Evolutionary conservation across 2,888 invertebrate species (phyloP), one percentile per base, ranked within the genome.

Genomic region (Caenorhabditis auriculariae): DNA sequence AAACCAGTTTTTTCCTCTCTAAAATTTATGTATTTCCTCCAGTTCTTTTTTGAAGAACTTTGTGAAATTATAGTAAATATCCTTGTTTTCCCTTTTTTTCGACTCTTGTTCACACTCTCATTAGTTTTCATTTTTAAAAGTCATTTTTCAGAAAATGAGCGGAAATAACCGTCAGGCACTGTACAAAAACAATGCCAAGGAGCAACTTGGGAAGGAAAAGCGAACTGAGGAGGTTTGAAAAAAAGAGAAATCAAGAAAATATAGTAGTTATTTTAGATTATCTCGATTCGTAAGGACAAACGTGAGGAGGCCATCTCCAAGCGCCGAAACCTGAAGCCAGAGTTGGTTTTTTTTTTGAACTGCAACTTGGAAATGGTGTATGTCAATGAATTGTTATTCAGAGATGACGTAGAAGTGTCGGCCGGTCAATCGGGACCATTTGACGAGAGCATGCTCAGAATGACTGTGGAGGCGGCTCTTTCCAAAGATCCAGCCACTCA

Each of bases 131-230:
- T 28, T 19, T 19, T 28, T 3, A 45, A 52, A 55, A 44, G 52
- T 55, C 55, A 54, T n/a, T n/a, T n/a, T n/a, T n/a, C n/a, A n/a
- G n/a, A 54, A n/a, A 42, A 61, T 61, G 61, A 61, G 57, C 51
- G 52, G 58, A 55, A 62, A 54, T n/a, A n/a, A n/a, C 62, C 54
- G 62, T 54, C 62, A 62, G 53, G 57, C 56, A 32, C 80, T 81
- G 65, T 93, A 93, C 86, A 96, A 96, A 89, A 95, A 96, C 88
- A 92, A 92, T 87, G 95, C 95, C 83, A 96, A 95, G 87, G 95
- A 96, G 87, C 92, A 92, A 85, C 95, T 95, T 81, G 84, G 95
- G 23, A 69, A 69, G 48, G 70, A 67, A 39, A 76, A 70, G 32
- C 70, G 80, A 43, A 67, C 66, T 24, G 80, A 80, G 47, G 72